A percentile compares a stretch with the other conserved stretches of the same genome.
These are phyloP conservation scores for Drosophila nigritarsus DNA, from an alignment of 2,888 invertebrate species.

Conservation along the genomic window DNA sequence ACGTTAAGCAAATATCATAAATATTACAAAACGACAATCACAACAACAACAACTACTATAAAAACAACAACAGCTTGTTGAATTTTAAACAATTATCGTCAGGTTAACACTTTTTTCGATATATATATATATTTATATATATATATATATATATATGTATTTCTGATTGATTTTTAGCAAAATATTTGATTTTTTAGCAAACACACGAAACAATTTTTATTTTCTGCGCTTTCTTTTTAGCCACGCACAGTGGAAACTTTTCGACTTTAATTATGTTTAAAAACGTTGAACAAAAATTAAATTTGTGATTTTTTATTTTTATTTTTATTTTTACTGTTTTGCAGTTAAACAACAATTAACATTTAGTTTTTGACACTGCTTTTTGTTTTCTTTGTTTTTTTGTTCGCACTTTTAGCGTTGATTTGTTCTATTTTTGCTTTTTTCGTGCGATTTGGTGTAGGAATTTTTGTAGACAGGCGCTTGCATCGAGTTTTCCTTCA, in stretches of 20 bases:
- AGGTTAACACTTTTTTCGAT: constrained; percentile 66
- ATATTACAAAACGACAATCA: constrained; percentile 58
- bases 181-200: constrained; percentile 33
- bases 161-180: constrained; percentile 16
- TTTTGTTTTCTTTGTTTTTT: not conserved
- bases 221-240: constrained; percentile 59
- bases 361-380: constrained; percentile 44
- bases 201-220: constrained; percentile 49
- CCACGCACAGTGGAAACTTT: constrained; percentile 65
- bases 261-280: constrained; percentile 31
- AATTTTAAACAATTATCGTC: constrained; percentile 66
- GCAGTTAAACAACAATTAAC: constrained; percentile 54
- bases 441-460: constrained; percentile 9
- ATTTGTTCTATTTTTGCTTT: constrained; percentile 5
- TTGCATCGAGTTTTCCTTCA: constrained; percentile 59
- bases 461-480: constrained; percentile 39
- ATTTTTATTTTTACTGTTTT: constrained; percentile 22
- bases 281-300: constrained; percentile 72
- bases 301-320: constrained; percentile 23
- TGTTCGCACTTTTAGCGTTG: constrained; percentile 56
- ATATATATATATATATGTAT: constrained; percentile 18
- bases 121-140: constrained; percentile 20
- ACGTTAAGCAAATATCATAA: constrained; percentile 74
- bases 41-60: constrained; percentile 44
- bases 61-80: constrained; percentile 36